Base-by-base conservation (phyloP, 2,797 vertebrate species). In the Xiphophorus birchmanni region DNA sequence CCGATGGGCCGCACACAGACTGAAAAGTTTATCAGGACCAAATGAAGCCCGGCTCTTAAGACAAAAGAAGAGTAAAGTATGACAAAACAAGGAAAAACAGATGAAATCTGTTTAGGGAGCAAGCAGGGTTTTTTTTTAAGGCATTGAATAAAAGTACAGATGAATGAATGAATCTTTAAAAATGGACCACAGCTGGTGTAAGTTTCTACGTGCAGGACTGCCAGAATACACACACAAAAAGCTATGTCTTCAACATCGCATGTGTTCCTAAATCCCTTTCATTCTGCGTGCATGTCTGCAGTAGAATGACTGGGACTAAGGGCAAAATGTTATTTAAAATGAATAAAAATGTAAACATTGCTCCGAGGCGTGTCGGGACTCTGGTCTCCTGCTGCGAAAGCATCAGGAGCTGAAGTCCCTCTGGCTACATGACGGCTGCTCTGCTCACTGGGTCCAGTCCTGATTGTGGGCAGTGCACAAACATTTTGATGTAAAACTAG, bases 321-420 rank as follows among this genome's bases (percentile, higher is more conserved):
- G 63, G 32, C 29, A n/a, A 65, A 18, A 81, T 73, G 26, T 23
- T 9, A 23, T 58, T 54, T 32, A 10, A 44, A 50, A 44, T 75
- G 77, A 42, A 79, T 60, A 40, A 71, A 76, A 58, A 69, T 5
- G 9, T 82, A 29, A 81, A 44, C 42, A 26, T 9, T 48, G 73
- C 76, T 60, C 71, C 29, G 60, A 65, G 67, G n/a, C 15, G 44
- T 35, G 72, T 48, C 15, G 17, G 26, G n/a, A 18, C 17, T 73
- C 26, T 2, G 10, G 29, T 21, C 72, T 73, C 45, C 44, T 48
- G 72, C 72, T 32, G 45, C 10, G 72, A 48, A 73, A 50, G 72
- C 45, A 32, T 12, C 6, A 45, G 42, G 69, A 44, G 1, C 21
- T 44, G 2, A 63, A 67, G 21, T 73, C 7, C 44, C 47, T 45